phyloP scores from a whole-genome alignment of 2,888 invertebrate species.

The Drosophila koepferae region DNA sequence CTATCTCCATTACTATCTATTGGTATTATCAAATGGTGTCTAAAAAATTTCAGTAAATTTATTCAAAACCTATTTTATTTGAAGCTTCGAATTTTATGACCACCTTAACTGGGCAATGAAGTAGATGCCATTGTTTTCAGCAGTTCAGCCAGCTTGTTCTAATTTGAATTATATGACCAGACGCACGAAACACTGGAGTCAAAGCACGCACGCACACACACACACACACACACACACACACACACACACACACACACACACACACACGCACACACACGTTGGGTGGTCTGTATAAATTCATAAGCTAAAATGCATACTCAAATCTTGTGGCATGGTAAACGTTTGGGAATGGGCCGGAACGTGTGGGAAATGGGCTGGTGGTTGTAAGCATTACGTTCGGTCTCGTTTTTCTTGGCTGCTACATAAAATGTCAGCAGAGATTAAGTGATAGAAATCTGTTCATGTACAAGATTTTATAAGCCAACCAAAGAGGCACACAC shows the following conservation, averaged over 20 bases:
- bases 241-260: slow-evolving; percentile 15
- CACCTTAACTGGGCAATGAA: slow-evolving; percentile 4
- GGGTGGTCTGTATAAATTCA: slow-evolving; percentile 20
- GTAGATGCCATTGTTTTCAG: slow-evolving; percentile 6
- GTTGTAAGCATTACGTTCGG: slow-evolving; percentile 22
- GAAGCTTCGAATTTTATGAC: background rate
- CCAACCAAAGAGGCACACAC: slow-evolving; percentile 21
- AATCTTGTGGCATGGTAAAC: background rate
- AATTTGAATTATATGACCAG: slow-evolving; percentile 53
- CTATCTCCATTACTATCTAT: too few species aligned
- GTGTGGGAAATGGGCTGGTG: slow-evolving; percentile 19
- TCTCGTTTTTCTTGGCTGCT: slow-evolving; percentile 40
- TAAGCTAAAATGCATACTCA: slow-evolving; percentile 13
- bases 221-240: slow-evolving; percentile 4
- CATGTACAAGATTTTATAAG: slow-evolving; percentile 66
- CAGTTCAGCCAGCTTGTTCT: slow-evolving; percentile 28
- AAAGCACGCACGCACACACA: slow-evolving; percentile 17
- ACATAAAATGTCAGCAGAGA: slow-evolving; percentile 74
- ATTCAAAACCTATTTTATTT: slow-evolving; percentile 5
- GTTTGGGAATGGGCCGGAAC: slow-evolving; percentile 8
- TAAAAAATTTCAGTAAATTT: background rate
- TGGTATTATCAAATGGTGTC: too few species aligned
- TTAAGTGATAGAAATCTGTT: slow-evolving; percentile 68
- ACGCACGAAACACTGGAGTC: slow-evolving; percentile 29
- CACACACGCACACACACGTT: background rate